Evolutionary conservation across 2,113 vertebrate genomes (phyloP).

Genomic region (Pontoporia blainvillei): DNA sequence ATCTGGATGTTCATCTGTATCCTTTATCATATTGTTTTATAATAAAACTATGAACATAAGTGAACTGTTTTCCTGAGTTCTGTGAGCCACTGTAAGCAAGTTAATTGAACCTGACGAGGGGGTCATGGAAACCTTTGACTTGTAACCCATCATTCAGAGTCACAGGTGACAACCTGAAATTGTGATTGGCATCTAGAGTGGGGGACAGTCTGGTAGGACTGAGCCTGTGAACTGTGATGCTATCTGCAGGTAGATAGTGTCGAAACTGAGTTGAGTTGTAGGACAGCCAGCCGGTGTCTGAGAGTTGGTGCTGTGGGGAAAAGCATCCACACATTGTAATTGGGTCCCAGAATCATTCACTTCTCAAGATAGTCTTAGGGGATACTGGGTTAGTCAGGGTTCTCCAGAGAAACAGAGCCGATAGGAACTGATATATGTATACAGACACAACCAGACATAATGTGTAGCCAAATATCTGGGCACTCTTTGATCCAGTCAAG

Average conservation of each 20-base stretch:
- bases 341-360: background rate
- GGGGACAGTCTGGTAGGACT: background rate
- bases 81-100: background rate
- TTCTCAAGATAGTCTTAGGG: background rate
- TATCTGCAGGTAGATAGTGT: background rate
- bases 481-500: background rate
- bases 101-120: background rate
- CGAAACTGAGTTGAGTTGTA: background rate
- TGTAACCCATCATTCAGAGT: background rate
- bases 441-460: background rate
- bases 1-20: background rate
- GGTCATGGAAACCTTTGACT: background rate
- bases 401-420: background rate
- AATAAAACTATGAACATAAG: background rate
- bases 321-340: background rate
- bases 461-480: background rate
- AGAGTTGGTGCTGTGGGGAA: background rate
- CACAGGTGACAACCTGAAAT: background rate
- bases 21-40: background rate
- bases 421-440: background rate
- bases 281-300: background rate
- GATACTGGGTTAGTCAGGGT: background rate
- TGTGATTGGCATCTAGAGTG: background rate
- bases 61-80: background rate
- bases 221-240: background rate